Percentiles rank a stretch among this genome's conserved stretches.
Evolutionary conservation across 2,797 vertebrate genomes (phyloP).

Genomic region (Benthosema pterotum): DNA sequence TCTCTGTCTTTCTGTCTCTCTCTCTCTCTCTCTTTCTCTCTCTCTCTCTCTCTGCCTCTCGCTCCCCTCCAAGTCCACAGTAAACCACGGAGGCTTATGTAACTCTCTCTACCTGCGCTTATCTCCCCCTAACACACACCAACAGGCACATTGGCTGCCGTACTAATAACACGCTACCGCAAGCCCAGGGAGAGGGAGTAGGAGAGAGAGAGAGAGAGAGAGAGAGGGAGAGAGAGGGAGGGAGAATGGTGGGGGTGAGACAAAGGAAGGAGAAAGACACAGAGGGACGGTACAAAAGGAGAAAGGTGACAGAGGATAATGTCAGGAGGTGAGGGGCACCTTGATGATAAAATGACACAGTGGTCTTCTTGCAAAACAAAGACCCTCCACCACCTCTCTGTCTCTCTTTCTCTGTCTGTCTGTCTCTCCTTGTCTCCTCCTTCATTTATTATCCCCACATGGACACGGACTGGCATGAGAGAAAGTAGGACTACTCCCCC

Average conservation of each 20-base stretch:
- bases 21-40: constrained; percentile 42
- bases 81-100: constrained; percentile 81
- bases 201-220: constrained; percentile 31
- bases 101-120: constrained; percentile 85
- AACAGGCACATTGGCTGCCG: constrained; percentile 78
- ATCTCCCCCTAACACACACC: constrained; percentile 81
- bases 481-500: constrained; percentile 61
- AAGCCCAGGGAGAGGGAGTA: constrained; percentile 41
- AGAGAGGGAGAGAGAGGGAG: constrained; percentile 32
- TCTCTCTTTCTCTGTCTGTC: neutral
- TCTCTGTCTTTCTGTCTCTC: neutral
- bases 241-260: constrained; percentile 15
- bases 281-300: constrained; percentile 61
- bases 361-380: constrained; percentile 74
- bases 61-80: constrained; percentile 75
- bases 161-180: constrained; percentile 80
- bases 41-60: constrained; percentile 47
- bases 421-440: constrained; percentile 44
- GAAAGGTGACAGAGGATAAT: constrained; percentile 64
- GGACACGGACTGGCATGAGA: constrained; percentile 67
- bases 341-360: constrained; percentile 74
- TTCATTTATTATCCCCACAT: constrained; percentile 72
- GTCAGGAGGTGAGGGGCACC: constrained; percentile 65
- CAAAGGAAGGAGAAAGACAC: constrained; percentile 11
- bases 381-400: constrained; percentile 55